Base-by-base conservation (phyloP, 1,140 invertebrate genomes). In the Macrosteles quadrilineatus region DNA sequence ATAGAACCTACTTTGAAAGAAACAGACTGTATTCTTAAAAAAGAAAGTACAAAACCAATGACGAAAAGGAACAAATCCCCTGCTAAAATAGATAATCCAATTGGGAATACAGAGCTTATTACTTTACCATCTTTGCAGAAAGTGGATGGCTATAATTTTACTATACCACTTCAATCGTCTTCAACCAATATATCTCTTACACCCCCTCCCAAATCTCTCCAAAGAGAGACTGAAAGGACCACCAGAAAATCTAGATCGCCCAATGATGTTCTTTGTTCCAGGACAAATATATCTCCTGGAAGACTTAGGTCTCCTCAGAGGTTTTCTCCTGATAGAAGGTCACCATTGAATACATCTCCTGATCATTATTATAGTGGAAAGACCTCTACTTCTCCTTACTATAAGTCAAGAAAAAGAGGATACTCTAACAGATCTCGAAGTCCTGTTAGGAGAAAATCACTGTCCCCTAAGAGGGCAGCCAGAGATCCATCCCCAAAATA, bases 221-320 rank as follows among this genome's bases (percentile, higher is more conserved):
- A 4, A 36, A 36, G 32, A 36, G 32, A 36, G 14, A 14, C 14
- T 36, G 14, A 4, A 4, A 6, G 4, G 14, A 14, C 4, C 14
- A 36, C 14, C 32, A 36, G 32, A 14, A 4, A 14, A 14, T 36
- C 32, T 9, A 25, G 17, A 19, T 53, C 47, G 4, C 47, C 47
- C 4, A n/a, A n/a, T n/a, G n/a, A n/a, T n/a, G n/a, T n/a, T n/a
- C n/a, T n/a, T n/a, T n/a, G n/a, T n/a, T 9, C 4, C 4, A 36
- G 32, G 14, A 36, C 47, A 53, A 19, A 53, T 53, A 74, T 75
- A 72, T 79, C 79, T 12, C 79, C 77, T 0, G 75, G 74, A 62
- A 74, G 77, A 74, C 2, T 6, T 11, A 59, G 27, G 55, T 59
- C 55, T 21, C 47, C 47, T 29, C 23, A 36, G n/a, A 66, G n/a